Evolutionary conservation across 2,797 vertebrate genomes (phyloP).

Genomic region (Poeciliopsis infans): DNA sequence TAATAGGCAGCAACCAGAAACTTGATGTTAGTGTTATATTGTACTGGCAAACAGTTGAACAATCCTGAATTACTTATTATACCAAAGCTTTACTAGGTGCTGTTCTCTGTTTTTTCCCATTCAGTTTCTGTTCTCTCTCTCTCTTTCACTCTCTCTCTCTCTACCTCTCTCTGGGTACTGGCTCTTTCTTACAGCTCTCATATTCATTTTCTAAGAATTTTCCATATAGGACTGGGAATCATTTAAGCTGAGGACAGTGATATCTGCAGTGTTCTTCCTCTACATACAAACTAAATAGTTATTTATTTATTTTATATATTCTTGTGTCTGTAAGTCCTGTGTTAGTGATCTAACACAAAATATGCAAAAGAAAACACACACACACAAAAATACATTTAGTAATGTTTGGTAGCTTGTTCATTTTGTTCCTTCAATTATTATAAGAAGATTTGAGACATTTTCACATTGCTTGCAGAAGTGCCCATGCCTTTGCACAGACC

Average conservation of each 20-base stretch:
- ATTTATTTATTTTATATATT: neutral
- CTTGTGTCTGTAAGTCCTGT: neutral
- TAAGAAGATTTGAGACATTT: neutral
- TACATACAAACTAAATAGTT: no score
- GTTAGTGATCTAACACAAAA: neutral
- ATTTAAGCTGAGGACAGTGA: no score
- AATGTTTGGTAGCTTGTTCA: neutral
- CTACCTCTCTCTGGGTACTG: neutral
- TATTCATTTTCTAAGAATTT: neutral
- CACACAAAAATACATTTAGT: neutral
- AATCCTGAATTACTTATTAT: neutral
- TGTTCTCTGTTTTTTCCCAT: neutral
- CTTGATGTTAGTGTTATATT: neutral
- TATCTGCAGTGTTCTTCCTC: no score
- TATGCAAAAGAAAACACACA: neutral
- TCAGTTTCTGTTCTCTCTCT: neutral
- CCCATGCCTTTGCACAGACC: neutral
- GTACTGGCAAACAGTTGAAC: neutral
- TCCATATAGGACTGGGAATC: no score
- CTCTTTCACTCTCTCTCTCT: no score
- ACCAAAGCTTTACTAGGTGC: neutral
- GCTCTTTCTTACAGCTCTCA: neutral
- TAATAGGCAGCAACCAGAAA: constrained; percentile 33
- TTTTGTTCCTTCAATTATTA: neutral
- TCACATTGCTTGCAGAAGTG: neutral